Base-by-base conservation (phyloP, 2,888 invertebrate genomes). In the Pheosia tremula region DNA sequence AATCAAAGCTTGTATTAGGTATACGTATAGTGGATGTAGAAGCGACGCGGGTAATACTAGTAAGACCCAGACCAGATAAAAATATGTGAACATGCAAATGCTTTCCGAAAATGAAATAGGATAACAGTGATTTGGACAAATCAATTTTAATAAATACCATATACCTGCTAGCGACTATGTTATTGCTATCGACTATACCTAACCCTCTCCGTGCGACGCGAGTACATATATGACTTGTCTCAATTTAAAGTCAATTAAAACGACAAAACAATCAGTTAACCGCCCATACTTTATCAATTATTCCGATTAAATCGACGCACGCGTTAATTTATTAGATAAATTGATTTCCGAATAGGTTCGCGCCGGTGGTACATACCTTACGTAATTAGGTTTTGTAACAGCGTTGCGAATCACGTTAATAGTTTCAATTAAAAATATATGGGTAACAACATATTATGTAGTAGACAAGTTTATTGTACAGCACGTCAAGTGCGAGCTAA, bases 281-380 rank as follows among this genome's bases (percentile, higher is more conserved):
- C 73, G 66, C 79, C 76, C 71, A 72, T 76, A 85, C 86, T 85
- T 85, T 86, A 83, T 81, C 81, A 83, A 80, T 81, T 79, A 81
- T 79, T 74, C 76, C 72, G 66, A 73, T 71, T 82, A 74, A 68
- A 77, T 76, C 78, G 83, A 79, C 80, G 75, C 74, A 67, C 66
- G 67, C 75, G 66, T 61, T 85, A 84, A 86, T 87, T 86, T 85
- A 86, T 88, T 89, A 89, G 86, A 86, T 87, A 87, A 88, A 89
- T 85, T 81, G 74, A 83, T 86, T 83, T 81, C 67, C 77, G 76
- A 80, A 80, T 78, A 70, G 73, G 80, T 68, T 66, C 60, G 62
- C 64, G 68, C 65, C 59, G 67, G 61, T 67, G 59, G 67, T 75
- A 36, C 49, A 24, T 24, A 24, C 24, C 24, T 24, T 24, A 24